Base-by-base conservation (phyloP, 2,888 invertebrate species). In the Nomada fabriciana region DNA sequence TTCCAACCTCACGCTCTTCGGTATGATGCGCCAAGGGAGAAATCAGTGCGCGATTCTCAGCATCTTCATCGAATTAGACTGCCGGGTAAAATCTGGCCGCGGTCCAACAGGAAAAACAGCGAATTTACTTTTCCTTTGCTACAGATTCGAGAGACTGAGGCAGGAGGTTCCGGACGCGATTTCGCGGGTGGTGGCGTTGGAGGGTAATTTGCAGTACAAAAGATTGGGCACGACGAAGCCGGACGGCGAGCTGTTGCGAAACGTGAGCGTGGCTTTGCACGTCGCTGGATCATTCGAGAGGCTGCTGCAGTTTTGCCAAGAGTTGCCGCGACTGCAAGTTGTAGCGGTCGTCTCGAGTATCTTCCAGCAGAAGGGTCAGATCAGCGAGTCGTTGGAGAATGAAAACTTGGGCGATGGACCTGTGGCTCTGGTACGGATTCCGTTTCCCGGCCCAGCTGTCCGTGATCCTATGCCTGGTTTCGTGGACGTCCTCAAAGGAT, bases 381-480 rank as follows among this genome's bases (percentile, higher is more conserved):
- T 88, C 59, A 36, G 7, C 47, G 88, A 89, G 43, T 42, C 43
- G 42, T 20, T 78, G 52, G 85, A 82, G 10, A 83, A 87, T 50
- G 91, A 89, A 50, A 59, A 64, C 2, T 15, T 84, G 3, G 82
- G 87, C 4, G 83, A 87, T 1, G 67, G 90, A 29, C 90, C 91
- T 1, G 10, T 92, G 43, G 88, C 88, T 4, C 1, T 92, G 53
- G 71, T 93, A 18, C 86, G 91, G 60, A 25, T 91, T 0, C 89
- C 91, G 0, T 29, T 89, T 42, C 5, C 93, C n/a, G 92, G 92
- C 4, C 91, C 93, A 4, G 90, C 92, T 20, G 64, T 85, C 60
- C 85, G 82, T 9, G 93, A 93, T 20, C 93, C 93, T 2, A 90
- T 91, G 81, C 92, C 92, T 0, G 93, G 93, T 7, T 91, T 88